Conservation (phyloP, 2,888 invertebrate genomes). For the Dasypolia templi region DNA sequence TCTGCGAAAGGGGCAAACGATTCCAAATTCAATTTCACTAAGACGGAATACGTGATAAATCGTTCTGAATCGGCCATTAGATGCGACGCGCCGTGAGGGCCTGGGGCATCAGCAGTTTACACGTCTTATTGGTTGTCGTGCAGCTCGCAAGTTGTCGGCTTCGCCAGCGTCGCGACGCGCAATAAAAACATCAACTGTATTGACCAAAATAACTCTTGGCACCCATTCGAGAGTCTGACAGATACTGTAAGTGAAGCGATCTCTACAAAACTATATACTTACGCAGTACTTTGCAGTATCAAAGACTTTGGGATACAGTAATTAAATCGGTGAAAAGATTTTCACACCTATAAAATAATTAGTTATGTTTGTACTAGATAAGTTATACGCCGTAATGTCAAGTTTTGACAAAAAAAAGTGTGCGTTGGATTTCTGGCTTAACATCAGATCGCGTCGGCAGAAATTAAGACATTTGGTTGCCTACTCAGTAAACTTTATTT, state of each 20-base stretch:
- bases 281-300: slow-evolving; percentile 56
- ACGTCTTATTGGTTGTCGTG: slow-evolving; percentile 87
- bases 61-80: slow-evolving; percentile 87
- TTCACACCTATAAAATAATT: neutral
- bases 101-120: slow-evolving; percentile 80
- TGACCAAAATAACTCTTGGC: slow-evolving; percentile 91
- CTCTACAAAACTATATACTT: slow-evolving; percentile 71
- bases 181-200: slow-evolving; percentile 90
- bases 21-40: slow-evolving; percentile 86
- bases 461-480: neutral
- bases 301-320: slow-evolving; percentile 25
- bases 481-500: neutral
- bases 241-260: slow-evolving; percentile 84
- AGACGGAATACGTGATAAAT: slow-evolving; percentile 88
- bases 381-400: slow-evolving; percentile 1
- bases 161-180: slow-evolving; percentile 84
- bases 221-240: slow-evolving; percentile 83
- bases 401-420: neutral
- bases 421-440: neutral
- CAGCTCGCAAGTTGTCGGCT: slow-evolving; percentile 77
- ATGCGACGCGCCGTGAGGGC: slow-evolving; percentile 85
- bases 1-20: slow-evolving; percentile 78
- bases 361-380: slow-evolving; percentile 1
- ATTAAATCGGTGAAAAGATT: slow-evolving; percentile 1
- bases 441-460: neutral